Evolutionary conservation across 2,113 vertebrate species (phyloP).

Genomic region (Apodemus sylvaticus): DNA sequence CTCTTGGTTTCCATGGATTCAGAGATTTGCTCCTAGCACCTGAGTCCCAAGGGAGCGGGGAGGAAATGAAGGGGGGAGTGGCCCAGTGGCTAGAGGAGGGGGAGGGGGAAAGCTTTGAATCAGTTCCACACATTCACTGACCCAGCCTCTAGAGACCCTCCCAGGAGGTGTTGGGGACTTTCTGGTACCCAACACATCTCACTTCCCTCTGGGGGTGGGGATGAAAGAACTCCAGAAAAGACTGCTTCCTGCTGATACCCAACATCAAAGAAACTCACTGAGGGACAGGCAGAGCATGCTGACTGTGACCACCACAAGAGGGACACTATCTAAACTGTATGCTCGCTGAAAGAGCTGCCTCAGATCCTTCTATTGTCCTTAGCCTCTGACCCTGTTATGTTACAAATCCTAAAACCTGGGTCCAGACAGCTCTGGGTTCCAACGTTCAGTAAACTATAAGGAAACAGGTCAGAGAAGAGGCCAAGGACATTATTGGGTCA

Average conservation of each 20-base stretch:
- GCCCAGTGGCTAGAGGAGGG: neutral
- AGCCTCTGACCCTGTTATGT: neutral
- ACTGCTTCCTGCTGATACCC: neutral
- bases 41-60: slow-evolving; percentile 25
- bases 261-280: neutral
- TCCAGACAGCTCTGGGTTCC: neutral
- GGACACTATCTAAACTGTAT: neutral
- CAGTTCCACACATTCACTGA: neutral
- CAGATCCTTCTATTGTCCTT: neutral
- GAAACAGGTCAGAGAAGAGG: neutral
- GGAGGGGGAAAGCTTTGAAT: neutral
- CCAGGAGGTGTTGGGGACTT: neutral
- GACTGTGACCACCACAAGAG: neutral
- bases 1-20: slow-evolving; percentile 81
- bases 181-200: neutral
- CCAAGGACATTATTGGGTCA: neutral
- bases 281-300: neutral
- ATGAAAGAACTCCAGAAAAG: neutral
- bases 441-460: neutral
- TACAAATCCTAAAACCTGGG: neutral
- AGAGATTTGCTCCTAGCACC: slow-evolving; percentile 21
- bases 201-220: neutral
- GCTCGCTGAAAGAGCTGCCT: neutral
- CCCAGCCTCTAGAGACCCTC: neutral
- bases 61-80: neutral